phyloP scores from a whole-genome alignment of 2,797 vertebrate species.

The Lepilemur septentrionalis region DNA sequence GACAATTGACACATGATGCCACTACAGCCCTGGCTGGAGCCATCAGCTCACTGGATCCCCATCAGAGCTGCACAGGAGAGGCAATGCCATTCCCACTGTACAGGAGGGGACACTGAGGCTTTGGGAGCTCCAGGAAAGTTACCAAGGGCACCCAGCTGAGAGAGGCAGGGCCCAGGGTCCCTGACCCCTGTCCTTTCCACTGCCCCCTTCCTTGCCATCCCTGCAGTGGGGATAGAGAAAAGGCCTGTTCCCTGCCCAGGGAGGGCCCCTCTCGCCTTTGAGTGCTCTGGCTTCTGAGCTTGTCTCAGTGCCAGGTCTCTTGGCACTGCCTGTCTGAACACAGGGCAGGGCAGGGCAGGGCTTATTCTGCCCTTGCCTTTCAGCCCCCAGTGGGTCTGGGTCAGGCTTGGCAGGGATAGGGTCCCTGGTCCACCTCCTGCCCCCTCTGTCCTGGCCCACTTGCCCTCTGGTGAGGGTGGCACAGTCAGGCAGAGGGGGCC shows the following conservation, averaged over 20 bases:
- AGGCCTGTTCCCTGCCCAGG: no score
- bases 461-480: neutral
- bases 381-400: neutral
- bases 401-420: neutral
- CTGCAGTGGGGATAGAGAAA: neutral
- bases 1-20: neutral
- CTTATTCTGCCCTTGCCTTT: neutral
- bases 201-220: neutral
- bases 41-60: neutral
- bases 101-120: neutral
- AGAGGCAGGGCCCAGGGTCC: neutral
- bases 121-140: neutral
- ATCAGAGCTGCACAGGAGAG: neutral
- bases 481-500: neutral
- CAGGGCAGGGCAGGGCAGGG: neutral
- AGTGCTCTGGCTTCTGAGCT: neutral
- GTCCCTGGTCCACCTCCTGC: neutral
- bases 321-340: neutral
- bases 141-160: neutral
- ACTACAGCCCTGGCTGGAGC: accelerated
- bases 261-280: neutral
- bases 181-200: neutral
- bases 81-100: accelerated
- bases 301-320: neutral
- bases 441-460: neutral